Conservation (phyloP, 2,888 invertebrate species). For the Homarus gammarus region DNA sequence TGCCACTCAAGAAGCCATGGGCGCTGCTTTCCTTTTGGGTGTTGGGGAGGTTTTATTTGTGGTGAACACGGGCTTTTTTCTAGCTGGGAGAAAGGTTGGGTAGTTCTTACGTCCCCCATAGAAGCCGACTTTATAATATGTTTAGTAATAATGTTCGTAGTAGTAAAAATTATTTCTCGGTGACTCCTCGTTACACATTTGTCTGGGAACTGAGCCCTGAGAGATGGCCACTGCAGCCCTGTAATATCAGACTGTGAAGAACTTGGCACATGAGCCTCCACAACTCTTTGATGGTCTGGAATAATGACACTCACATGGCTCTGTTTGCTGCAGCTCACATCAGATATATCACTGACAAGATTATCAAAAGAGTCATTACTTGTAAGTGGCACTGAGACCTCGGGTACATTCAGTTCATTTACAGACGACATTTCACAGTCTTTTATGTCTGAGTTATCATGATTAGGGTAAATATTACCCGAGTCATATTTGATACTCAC, state of each 20-base stretch:
- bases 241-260: conserved; percentile 14
- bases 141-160: not conserved
- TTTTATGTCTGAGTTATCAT: not conserved
- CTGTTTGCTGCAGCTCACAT: not conserved
- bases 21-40: not conserved
- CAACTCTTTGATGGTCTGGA: not conserved
- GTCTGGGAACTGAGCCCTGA: not conserved
- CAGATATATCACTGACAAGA: not conserved
- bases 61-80: not conserved
- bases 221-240: not conserved
- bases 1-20: conserved; percentile 12
- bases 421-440: not conserved
- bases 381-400: not conserved
- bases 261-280: not conserved
- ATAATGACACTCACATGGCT: not conserved
- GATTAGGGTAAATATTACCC: not conserved
- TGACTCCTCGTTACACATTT: not conserved
- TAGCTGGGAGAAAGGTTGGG: not conserved
- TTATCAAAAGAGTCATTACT: not conserved
- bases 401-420: not conserved
- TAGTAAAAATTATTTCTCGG: not conserved
- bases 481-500: too few species aligned
- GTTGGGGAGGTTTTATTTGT: not conserved
- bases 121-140: not conserved
- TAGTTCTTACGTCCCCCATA: not conserved